Base-by-base conservation (phyloP, 2,113 vertebrate genomes). In the Rhea americana region DNA sequence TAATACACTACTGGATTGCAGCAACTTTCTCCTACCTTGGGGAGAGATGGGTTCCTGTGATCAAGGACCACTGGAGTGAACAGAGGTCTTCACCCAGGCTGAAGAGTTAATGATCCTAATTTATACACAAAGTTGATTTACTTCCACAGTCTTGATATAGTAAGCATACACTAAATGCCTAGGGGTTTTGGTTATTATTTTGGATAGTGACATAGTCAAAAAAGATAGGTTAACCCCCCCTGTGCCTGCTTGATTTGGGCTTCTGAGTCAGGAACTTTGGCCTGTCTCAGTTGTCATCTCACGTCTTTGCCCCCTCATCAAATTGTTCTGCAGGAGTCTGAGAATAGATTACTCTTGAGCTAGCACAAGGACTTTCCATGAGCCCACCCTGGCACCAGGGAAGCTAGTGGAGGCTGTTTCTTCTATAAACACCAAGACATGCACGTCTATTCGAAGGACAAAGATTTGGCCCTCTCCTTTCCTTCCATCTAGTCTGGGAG, bases 261-360 rank as follows among this genome's bases (percentile, higher is more conserved):
- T 6, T 9, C 32, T 56, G 39, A 0, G 0, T 26, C 0, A 0
- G 10, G 15, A 4, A 61, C 5, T 56, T 80, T 11, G 1, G 28
- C 43, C 2, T 26, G 13, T 59, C 47, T 81, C 32, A 45, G 5
- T 88, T 92, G 71, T 68, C 28, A 47, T 3, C 5, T 37, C 71
- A 32, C 59, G 45, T 26, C 8, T 4, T 19, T 68, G 7, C 43
- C 50, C 13, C 55, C 20, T 19, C 7, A 17, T 66, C 19, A 71
- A 82, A 67, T 66, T 1, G 21, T 70, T 93, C 13, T 22, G 22
- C 35, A 73, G 25, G 8, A 61, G 1, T 41, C 43, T 39, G 9
- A 4, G 39, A 87, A 14, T 35, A 82, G 70, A 10, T 74, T 25
- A n/a, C 17, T 79, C 47, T 41, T 53, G 37, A 85, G 48, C 15